Evolutionary conservation across 2,113 vertebrate species (phyloP).

Genomic region (Gobiocypris rarus): DNA sequence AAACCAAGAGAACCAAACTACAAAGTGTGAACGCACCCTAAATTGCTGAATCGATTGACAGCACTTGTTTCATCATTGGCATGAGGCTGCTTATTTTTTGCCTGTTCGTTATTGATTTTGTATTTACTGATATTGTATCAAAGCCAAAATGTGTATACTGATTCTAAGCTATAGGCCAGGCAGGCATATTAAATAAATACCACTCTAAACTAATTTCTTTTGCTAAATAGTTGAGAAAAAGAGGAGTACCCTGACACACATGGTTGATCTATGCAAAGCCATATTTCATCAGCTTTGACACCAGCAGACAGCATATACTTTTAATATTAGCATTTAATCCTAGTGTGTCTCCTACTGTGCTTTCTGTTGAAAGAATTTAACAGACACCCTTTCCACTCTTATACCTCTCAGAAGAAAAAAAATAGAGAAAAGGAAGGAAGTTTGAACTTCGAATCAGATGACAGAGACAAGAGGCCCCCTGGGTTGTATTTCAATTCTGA

Average conservation of each 20-base stretch:
- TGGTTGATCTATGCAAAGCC: slow-evolving; percentile 54
- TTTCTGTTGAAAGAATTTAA: slow-evolving; percentile 49
- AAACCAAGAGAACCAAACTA: background rate
- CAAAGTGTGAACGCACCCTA: background rate
- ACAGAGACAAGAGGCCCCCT: slow-evolving; percentile 44
- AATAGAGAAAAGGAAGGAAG: slow-evolving; percentile 31
- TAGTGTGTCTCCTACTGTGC: slow-evolving; percentile 49
- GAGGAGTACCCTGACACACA: background rate
- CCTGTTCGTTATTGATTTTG: background rate
- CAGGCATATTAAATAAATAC: background rate
- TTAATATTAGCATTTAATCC: slow-evolving; percentile 79
- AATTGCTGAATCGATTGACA: background rate
- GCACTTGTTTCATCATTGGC: background rate
- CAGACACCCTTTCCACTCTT: slow-evolving; percentile 47
- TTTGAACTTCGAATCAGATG: slow-evolving; percentile 52
- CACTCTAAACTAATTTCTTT: background rate
- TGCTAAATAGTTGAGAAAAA: background rate
- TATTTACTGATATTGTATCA: background rate
- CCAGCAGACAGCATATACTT: slow-evolving; percentile 68
- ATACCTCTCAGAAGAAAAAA: slow-evolving; percentile 22
- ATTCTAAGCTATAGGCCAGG: background rate
- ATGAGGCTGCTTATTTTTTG: background rate
- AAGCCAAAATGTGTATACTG: background rate
- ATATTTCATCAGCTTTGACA: slow-evolving; percentile 76
- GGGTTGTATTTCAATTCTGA: slow-evolving; percentile 12